Evolutionary conservation across 2,888 invertebrate genomes (phyloP).

Genomic region (Pachycephus smyrnensis): DNA sequence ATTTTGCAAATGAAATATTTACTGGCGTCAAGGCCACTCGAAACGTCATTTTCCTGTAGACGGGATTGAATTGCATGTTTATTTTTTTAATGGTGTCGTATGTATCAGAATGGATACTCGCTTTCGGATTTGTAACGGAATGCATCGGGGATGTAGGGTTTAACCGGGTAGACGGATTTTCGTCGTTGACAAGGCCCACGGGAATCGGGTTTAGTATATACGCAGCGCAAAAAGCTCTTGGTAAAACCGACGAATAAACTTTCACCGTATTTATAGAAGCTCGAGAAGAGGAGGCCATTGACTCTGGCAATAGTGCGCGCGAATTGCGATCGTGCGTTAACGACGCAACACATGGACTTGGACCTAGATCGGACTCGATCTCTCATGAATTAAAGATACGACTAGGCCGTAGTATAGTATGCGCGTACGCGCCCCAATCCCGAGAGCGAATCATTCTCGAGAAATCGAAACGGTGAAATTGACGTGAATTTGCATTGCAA

Average conservation of each 20-base stretch:
- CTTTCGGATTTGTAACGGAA: background rate
- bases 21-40: background rate
- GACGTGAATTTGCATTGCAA: slow-evolving; percentile 15
- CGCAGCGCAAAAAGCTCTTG: background rate
- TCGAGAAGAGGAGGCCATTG: slow-evolving; percentile 15
- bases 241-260: slow-evolving; percentile 12
- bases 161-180: background rate
- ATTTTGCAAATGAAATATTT: background rate
- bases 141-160: background rate
- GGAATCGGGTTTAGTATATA: background rate
- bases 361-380: background rate
- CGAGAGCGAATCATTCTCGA: slow-evolving; percentile 2
- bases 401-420: background rate
- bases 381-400: slow-evolving; percentile 1
- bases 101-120: background rate
- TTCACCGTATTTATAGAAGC: slow-evolving; percentile 25
- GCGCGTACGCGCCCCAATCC: too few relatives aligned
- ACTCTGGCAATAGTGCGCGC: slow-evolving; percentile 10
- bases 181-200: background rate
- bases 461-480: slow-evolving; percentile 21
- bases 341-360: background rate
- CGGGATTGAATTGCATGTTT: background rate
- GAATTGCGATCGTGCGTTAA: background rate
- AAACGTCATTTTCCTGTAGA: background rate
- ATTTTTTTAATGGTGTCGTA: background rate